Conservation (phyloP, 1,140 invertebrate species). For the Aporrectodea caliginosa region DNA sequence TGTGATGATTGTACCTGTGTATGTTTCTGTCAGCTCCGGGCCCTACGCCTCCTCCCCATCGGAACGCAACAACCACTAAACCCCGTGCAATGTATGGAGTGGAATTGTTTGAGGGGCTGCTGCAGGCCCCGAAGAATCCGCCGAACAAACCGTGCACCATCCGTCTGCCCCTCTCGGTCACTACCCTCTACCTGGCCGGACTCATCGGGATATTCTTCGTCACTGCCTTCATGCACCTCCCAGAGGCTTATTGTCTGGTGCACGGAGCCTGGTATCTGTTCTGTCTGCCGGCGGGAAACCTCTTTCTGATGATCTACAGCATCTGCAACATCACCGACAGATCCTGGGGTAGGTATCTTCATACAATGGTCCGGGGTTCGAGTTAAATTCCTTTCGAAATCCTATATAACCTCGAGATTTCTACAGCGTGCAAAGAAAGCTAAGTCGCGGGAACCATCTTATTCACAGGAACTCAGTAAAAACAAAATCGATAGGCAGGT, state of each 20-base stretch:
- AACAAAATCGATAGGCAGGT: background rate
- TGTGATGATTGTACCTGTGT: too few species aligned
- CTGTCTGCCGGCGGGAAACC: slow-evolving; percentile 47
- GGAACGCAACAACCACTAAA: too few species aligned
- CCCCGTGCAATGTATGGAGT: too few species aligned
- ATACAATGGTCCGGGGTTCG: too few species aligned
- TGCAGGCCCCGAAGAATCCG: too few species aligned
- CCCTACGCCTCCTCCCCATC: too few species aligned
- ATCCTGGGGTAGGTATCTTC: slow-evolving; percentile 45
- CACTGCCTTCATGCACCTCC: slow-evolving; percentile 75
- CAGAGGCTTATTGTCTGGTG: slow-evolving; percentile 40
- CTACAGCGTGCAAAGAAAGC: background rate
- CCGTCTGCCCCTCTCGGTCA: slow-evolving; percentile 37
- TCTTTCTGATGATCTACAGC: slow-evolving; percentile 48
- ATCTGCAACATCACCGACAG: slow-evolving; percentile 47
- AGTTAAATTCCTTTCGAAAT: too few species aligned
- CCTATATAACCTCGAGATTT: too few species aligned
- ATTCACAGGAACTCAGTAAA: background rate
- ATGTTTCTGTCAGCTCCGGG: too few species aligned
- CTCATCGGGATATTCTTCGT: slow-evolving; percentile 59
- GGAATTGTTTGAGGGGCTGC: too few species aligned
- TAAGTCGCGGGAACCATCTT: background rate
- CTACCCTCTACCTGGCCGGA: slow-evolving; percentile 39
- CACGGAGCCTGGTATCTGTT: slow-evolving; percentile 45
- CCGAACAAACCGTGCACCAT: too few species aligned